Conservation (phyloP, 37 sponge, comb jelly and placozoan genomes). For the Haliclona indistincta region DNA sequence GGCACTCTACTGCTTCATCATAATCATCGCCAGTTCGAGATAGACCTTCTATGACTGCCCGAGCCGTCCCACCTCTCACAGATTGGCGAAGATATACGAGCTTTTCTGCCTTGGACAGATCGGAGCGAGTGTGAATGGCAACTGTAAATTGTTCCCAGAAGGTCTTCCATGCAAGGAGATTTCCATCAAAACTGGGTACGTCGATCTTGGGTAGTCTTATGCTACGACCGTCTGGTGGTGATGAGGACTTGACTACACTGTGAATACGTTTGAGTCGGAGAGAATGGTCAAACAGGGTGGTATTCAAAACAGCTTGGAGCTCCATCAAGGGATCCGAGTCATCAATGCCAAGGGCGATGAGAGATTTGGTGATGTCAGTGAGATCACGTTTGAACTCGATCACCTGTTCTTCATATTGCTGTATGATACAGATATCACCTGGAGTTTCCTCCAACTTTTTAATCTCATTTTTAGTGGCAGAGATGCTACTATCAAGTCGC, state of each 20-base stretch:
- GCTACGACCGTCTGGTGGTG: background rate
- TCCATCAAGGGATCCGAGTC: background rate
- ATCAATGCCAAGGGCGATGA: background rate
- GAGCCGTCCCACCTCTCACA: background rate
- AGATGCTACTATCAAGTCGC: too few species aligned
- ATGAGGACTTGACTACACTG: background rate
- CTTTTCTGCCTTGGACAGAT: background rate
- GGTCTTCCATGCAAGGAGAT: background rate
- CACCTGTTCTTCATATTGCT: slow-evolving; percentile 1
- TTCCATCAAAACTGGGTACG: background rate
- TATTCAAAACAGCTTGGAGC: background rate
- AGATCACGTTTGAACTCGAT: background rate
- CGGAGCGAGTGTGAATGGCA: background rate
- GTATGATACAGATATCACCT: background rate
- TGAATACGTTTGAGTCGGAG: slow-evolving; percentile 6
- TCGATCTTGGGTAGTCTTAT: slow-evolving; percentile 3
- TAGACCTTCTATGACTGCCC: background rate
- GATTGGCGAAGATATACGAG: slow-evolving; percentile 1
- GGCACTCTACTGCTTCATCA: background rate
- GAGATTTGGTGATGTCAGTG: background rate
- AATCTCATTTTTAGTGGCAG: slow-evolving; percentile 1
- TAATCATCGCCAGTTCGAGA: background rate
- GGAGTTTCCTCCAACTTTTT: background rate
- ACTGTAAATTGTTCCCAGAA: background rate
- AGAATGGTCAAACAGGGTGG: background rate